A percentile compares a stretch with the other conserved stretches of the same genome.
Evolutionary conservation across 2,797 vertebrate genomes (phyloP).

Genomic region (Leucoraja ocellata): DNA sequence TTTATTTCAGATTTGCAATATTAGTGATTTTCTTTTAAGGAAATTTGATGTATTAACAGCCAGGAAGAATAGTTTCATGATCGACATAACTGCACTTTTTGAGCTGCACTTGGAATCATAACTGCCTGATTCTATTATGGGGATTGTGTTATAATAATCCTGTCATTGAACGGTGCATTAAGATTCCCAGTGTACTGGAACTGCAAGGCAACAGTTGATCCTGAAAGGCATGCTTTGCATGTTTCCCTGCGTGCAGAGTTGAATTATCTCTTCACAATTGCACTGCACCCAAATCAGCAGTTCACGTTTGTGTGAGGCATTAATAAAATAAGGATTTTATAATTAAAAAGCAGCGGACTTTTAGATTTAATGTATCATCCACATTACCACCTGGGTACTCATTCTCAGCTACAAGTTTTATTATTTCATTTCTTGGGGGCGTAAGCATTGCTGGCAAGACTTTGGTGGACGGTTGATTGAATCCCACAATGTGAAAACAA

Average conservation of each 20-base stretch:
- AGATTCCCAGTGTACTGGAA: background rate
- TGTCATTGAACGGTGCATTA: background rate
- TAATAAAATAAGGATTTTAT: background rate
- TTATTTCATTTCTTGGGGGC: background rate
- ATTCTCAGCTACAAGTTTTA: background rate
- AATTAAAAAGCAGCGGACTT: background rate
- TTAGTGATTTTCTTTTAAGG: background rate
- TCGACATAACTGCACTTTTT: constrained; percentile 7
- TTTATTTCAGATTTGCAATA: background rate
- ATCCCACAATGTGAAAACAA: too few species aligned
- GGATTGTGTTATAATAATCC: background rate
- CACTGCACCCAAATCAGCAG: background rate
- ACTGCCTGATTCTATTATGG: background rate
- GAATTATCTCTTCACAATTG: background rate
- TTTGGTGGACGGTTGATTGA: too few species aligned
- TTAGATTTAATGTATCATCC: background rate
- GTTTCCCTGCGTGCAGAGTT: background rate
- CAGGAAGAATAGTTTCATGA: background rate
- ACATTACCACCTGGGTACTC: background rate
- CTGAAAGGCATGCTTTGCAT: background rate
- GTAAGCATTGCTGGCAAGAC: background rate
- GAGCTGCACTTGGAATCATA: background rate
- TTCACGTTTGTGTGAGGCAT: background rate
- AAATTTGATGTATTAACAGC: background rate
- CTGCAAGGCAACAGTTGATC: background rate